phyloP scores from a whole-genome alignment of 2,888 invertebrate genomes.

The Ceraclea dissimilis region DNA sequence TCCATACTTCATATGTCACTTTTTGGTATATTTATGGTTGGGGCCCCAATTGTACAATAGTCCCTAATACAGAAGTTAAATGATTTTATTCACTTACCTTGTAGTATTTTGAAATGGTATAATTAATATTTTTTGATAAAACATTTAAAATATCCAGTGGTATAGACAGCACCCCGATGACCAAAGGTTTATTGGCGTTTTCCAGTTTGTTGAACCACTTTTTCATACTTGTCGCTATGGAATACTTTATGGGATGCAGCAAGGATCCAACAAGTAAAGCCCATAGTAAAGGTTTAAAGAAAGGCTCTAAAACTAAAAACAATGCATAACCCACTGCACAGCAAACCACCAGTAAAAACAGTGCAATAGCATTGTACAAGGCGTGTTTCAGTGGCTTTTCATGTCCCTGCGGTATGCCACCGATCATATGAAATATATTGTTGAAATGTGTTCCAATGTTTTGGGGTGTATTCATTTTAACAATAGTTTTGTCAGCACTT shows the following conservation, averaged over 20 bases:
- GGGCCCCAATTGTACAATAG: too few relatives aligned
- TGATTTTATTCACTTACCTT: slow-evolving; percentile 33
- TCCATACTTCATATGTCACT: too few relatives aligned
- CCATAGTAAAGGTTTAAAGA: slow-evolving; percentile 92
- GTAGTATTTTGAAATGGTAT: slow-evolving; percentile 59
- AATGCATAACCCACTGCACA: slow-evolving; percentile 67
- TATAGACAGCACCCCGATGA: slow-evolving; percentile 51
- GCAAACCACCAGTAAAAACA: slow-evolving; percentile 62
- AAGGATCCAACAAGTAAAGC: slow-evolving; percentile 94
- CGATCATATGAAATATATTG: slow-evolving; percentile 61
- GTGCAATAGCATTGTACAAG: slow-evolving; percentile 82
- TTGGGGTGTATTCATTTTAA: slow-evolving; percentile 23
- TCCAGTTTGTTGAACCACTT: slow-evolving; percentile 71
- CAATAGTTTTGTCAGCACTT: not conserved
- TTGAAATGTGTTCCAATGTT: slow-evolving; percentile 40
- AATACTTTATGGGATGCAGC: slow-evolving; percentile 89
- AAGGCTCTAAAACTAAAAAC: slow-evolving; percentile 82
- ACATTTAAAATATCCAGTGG: slow-evolving; percentile 73
- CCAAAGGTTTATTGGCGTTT: slow-evolving; percentile 57
- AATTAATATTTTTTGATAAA: slow-evolving; percentile 66
- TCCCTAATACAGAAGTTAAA: too few relatives aligned
- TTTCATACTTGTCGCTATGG: slow-evolving; percentile 65
- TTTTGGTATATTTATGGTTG: too few relatives aligned
- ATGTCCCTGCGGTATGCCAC: slow-evolving; percentile 64
- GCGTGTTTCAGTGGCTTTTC: slow-evolving; percentile 88